Base-by-base conservation (phyloP, 1,140 invertebrate genomes). In the Drosophila guanche region DNA sequence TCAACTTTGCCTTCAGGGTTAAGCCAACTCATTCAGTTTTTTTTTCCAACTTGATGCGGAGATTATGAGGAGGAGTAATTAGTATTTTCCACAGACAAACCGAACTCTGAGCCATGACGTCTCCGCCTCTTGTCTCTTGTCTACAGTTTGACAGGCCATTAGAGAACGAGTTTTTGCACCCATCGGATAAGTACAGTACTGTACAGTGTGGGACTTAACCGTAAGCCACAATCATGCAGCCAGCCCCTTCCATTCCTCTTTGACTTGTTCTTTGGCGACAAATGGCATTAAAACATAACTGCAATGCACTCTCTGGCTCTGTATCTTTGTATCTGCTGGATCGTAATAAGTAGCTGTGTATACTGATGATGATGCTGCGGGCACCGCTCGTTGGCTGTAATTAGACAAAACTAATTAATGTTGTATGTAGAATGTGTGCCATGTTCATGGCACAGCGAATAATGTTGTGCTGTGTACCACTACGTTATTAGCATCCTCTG, bases 401-500 rank as follows among this genome's bases (percentile, higher is more conserved):
- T 81, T 81, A 81, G 57, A 66, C 79, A 67, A 81, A 81, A 77
- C 78, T 81, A 81, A 81, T 81, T 81, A 81, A 81, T 78, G 79
- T 72, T 69, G 58, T 48, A 47, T 72, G 43, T 46, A 71, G 63
- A 60, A 68, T 81, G 62, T 81, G 48, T 69, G 73, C 48, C 79
- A 77, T 60, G 55, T 74, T 73, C 69, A 73, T 72, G 70, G 46
- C 33, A 33, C 29, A 33, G 29, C 29, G 29, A 5, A 27, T 27
- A 33, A 33, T 33, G 29, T 8, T 33, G 29, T 40, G 69, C 29
- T 33, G 29, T 40, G 69, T 63, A 42, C 51, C 33, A 42, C 50
- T 42, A 74, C 65, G 27, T 65, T 74, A 74, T 74, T 74, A 74
- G 55, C 70, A 57, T 65, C 59, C 70, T 43, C 52, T 10, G 52